These are phyloP conservation scores for Dicranocentrus wangi DNA, from an alignment of 2,888 invertebrate species.

Conservation along the genomic window DNA sequence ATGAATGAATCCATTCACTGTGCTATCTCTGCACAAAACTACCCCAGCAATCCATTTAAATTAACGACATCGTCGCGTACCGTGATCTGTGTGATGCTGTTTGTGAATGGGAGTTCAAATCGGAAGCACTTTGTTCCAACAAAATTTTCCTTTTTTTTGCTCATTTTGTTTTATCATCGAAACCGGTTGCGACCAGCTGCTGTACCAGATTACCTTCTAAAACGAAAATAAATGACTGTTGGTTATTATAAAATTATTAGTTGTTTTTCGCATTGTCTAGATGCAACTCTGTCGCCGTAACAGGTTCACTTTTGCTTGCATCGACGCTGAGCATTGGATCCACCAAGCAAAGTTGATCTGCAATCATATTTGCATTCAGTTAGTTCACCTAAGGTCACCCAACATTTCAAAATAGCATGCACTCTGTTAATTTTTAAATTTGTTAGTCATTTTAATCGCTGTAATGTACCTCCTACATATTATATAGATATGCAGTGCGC, in stretches of 20 bases:
- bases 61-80: too few species aligned
- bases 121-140: slow-evolving; percentile 37
- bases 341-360: too few species aligned
- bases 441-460: neutral
- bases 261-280: too few species aligned
- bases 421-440: slow-evolving; percentile 29
- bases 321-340: too few species aligned
- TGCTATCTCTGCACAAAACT: too few species aligned
- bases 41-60: too few species aligned
- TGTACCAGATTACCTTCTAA: slow-evolving; percentile 21
- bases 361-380: too few species aligned
- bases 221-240: neutral
- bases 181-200: slow-evolving; percentile 30
- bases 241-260: neutral
- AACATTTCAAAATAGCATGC: slow-evolving; percentile 41
- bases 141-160: slow-evolving; percentile 3
- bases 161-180: neutral
- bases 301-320: neutral
- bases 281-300: neutral
- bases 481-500: too few species aligned
- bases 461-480: too few species aligned
- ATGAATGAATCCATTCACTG: too few species aligned
- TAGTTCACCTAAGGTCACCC: too few species aligned
- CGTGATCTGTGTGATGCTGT: too few species aligned
- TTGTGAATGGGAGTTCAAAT: slow-evolving; percentile 8